Conservation (phyloP, 35 echinoderm and acorn worm genomes). For the Nesometra sesokonis region DNA sequence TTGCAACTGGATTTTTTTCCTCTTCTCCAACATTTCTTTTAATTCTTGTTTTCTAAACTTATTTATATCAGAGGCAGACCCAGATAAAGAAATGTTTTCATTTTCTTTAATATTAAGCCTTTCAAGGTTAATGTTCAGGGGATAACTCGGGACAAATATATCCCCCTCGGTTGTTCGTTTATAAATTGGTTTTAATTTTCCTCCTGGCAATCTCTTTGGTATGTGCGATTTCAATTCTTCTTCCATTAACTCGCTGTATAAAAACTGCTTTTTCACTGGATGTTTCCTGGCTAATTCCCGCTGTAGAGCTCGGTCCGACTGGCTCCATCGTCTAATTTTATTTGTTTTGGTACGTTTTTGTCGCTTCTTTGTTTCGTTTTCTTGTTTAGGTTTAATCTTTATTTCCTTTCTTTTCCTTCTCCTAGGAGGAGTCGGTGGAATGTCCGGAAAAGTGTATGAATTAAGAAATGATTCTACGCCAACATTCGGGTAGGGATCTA, state of each 20-base stretch:
- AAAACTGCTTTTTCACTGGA: slow-evolving; percentile 54
- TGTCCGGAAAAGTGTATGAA: not conserved
- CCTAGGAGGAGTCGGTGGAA: not conserved
- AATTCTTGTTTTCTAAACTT: slow-evolving; percentile 33
- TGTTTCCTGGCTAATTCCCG: slow-evolving; percentile 31
- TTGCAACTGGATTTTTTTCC: slow-evolving; percentile 17
- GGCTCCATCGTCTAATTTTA: not conserved
- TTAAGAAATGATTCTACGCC: not conserved
- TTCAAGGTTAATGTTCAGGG: slow-evolving; percentile 9
- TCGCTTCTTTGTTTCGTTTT: not conserved
- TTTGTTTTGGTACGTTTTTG: not conserved
- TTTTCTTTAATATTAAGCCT: slow-evolving; percentile 7
- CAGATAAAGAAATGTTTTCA: not conserved
- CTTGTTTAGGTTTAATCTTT: not conserved
- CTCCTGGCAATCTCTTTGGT: slow-evolving; percentile 39
- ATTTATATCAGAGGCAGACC: slow-evolving; percentile 34
- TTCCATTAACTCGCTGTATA: slow-evolving; percentile 47
- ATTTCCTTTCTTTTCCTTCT: not conserved
- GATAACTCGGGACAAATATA: slow-evolving; percentile 29
- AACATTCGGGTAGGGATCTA: not conserved
- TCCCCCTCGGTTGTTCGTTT: slow-evolving; percentile 40
- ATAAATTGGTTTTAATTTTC: slow-evolving; percentile 66
- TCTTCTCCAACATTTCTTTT: slow-evolving; percentile 36
- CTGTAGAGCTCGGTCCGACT: not conserved
- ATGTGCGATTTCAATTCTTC: slow-evolving; percentile 43